phyloP scores from a whole-genome alignment of 1,140 invertebrate genomes.

The Tetramorium alpestre region DNA sequence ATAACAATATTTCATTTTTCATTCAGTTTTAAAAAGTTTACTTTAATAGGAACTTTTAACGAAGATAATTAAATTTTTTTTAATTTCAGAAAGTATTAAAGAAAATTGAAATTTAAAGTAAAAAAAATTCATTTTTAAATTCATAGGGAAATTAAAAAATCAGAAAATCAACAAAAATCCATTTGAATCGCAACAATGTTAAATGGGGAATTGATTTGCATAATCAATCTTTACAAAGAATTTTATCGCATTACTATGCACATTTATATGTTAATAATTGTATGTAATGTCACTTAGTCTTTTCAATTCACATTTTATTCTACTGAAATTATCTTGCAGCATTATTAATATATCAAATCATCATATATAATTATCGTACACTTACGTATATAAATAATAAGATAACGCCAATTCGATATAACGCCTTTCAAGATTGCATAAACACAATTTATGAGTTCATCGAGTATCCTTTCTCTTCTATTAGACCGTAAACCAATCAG shows the following conservation, averaged over 20 bases:
- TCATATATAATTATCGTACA: background rate
- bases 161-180: background rate
- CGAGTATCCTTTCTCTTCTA: background rate
- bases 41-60: background rate
- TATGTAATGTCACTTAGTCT: too few relatives aligned
- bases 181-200: background rate
- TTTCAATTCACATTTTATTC: too few relatives aligned
- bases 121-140: background rate
- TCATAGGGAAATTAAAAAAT: background rate
- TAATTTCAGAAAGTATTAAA: background rate
- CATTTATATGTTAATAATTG: background rate
- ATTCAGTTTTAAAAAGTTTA: slow-evolving; percentile 1
- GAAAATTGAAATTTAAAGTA: background rate
- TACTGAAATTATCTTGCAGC: background rate
- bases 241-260: background rate
- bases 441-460: slow-evolving; percentile 2
- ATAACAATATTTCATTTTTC: slow-evolving; percentile 7
- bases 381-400: background rate
- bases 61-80: background rate
- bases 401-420: background rate
- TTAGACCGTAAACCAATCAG: slow-evolving; percentile 16
- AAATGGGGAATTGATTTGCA: background rate
- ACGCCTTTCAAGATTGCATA: background rate
- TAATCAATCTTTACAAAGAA: background rate
- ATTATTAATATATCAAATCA: slow-evolving; percentile 7